Conservation (phyloP, 2,888 invertebrate species). For the Heliconius aoede region DNA sequence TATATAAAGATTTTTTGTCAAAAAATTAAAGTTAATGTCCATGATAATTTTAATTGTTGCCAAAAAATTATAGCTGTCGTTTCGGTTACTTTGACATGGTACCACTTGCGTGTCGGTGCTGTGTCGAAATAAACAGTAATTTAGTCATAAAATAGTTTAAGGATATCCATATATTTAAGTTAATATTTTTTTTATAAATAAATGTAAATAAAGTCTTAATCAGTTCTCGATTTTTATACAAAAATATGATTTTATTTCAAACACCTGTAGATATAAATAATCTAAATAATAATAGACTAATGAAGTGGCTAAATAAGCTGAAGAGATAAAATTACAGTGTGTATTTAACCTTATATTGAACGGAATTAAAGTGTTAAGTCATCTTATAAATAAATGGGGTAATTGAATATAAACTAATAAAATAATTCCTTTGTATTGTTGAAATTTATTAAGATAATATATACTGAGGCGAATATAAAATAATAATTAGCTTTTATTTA, state of each 20-base stretch:
- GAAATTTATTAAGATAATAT: not conserved
- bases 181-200: slow-evolving; percentile 47
- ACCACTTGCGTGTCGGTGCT: slow-evolving; percentile 67
- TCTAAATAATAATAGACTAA: too few relatives aligned
- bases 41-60: slow-evolving; percentile 58
- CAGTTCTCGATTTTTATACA: slow-evolving; percentile 23
- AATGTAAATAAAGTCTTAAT: slow-evolving; percentile 51
- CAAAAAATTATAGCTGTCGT: slow-evolving; percentile 63
- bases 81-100: slow-evolving; percentile 67
- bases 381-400: not conserved
- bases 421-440: too few relatives aligned
- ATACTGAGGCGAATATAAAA: not conserved
- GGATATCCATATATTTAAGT: slow-evolving; percentile 42
- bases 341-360: not conserved
- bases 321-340: too few relatives aligned
- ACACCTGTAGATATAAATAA: not conserved
- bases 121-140: slow-evolving; percentile 70
- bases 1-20: slow-evolving; percentile 51
- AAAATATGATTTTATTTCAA: not conserved
- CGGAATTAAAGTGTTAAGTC: not conserved
- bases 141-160: slow-evolving; percentile 65
- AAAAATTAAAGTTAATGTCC: slow-evolving; percentile 50
- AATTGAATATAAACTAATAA: not conserved
- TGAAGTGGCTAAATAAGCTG: too few relatives aligned
- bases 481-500: not conserved